These are phyloP conservation scores for Oncorhynchus mykiss DNA, from an alignment of 2,113 vertebrate genomes.

Conservation along the genomic window DNA sequence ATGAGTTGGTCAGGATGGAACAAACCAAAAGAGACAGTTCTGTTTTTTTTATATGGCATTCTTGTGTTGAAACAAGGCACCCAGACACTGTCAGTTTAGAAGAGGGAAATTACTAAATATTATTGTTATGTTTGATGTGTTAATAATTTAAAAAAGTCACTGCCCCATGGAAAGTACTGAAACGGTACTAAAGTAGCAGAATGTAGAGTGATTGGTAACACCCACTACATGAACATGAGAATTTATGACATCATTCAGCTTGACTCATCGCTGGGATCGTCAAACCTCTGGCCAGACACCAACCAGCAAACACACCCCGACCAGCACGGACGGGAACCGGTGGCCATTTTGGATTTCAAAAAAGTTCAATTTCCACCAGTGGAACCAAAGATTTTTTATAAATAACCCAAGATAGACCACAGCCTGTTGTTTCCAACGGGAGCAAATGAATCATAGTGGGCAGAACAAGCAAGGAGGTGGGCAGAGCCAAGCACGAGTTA, in stretches of 20 bases:
- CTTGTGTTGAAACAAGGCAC: neutral
- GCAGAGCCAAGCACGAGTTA: too few relatives aligned
- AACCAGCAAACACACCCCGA: constrained; percentile 44
- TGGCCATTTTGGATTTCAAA: constrained; percentile 61
- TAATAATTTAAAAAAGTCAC: too few relatives aligned
- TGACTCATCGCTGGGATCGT: constrained; percentile 72
- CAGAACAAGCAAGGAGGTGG: too few relatives aligned
- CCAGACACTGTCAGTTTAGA: neutral
- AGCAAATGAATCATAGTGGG: too few relatives aligned
- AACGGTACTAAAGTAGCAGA: neutral
- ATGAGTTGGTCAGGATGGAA: too few relatives aligned
- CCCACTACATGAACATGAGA: constrained; percentile 61
- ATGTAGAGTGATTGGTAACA: constrained; percentile 60
- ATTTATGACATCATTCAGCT: constrained; percentile 69
- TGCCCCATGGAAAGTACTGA: neutral
- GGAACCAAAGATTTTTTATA: neutral
- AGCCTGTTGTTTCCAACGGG: too few relatives aligned
- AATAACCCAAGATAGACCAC: too few relatives aligned
- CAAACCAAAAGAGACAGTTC: too few relatives aligned
- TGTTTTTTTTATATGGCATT: too few relatives aligned
- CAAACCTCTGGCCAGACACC: constrained; percentile 38
- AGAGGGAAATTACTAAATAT: neutral
- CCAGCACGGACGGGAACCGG: constrained; percentile 43
- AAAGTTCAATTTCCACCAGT: neutral
- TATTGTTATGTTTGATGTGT: too few relatives aligned